Base-by-base conservation (phyloP, 2,888 invertebrate genomes). In the Amphipoea oculea region DNA sequence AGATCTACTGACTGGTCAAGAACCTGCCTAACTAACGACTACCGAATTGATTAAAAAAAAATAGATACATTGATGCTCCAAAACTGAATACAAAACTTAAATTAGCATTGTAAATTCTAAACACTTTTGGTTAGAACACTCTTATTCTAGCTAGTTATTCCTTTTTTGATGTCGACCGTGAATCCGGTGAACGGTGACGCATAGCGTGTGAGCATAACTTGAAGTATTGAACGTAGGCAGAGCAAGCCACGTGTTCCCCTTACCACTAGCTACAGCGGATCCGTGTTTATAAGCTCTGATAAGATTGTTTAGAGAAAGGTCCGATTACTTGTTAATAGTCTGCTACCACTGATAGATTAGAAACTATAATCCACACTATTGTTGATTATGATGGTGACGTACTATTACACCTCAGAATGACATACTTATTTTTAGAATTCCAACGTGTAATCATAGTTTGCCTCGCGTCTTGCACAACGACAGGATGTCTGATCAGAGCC, bases 201-300 rank as follows among this genome's bases (percentile, higher is more conserved):
- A 63, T 66, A 69, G n/a, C 42, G 36, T 72, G 62, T 74, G 29
- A 79, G 66, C 29, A 65, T 69, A 45, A 79, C 51, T 51, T 74
- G 11, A 45, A 51, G 67, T 62, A 62, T 70, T 60, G 60, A 69
- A 54, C 57, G 51, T 73, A 62, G 36, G 66, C 42, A 76, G 66
- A 74, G 20, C n/a, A n/a, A 57, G 69, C 87, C 82, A 85, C 79
- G 75, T 87, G 82, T 73, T 84, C 9, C 14, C 20, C 62, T 40
- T 23, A 57, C 73, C 20, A 29, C 40, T 63, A n/a, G 42, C 23
- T 66, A 14, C 3, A 66, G 36, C 65, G n/a, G 73, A 48, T 66
- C 57, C 5, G 42, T 85, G 75, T 73, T 79, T 82, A 79, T 66
- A 29, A 29, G 73, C 36, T 73, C 54, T 48, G 88, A 82, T 87